Evolutionary conservation across 2,113 vertebrate species (phyloP), one percentile per base, ranked within the genome.

Genomic region (Pithys albifrons): DNA sequence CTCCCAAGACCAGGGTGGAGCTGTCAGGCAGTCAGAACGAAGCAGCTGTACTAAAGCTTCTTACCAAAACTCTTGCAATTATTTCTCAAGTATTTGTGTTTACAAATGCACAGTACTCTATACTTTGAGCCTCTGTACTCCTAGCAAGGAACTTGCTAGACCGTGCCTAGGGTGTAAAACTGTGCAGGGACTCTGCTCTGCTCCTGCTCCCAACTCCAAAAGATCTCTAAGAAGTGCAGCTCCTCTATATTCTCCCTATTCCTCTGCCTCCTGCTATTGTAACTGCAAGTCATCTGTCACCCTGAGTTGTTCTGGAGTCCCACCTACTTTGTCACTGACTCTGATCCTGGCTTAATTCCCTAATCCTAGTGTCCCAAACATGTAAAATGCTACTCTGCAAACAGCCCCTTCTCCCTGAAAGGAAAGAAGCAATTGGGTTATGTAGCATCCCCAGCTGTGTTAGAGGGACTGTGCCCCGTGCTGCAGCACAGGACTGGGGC

Each of bases 351-450:
- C 54, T 27, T 49, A 7, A 9, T 49, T 25, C 39, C 18, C 24
- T 70, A 17, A 41, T 10, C 31, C 37, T 0, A 0, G 5, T 52
- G 17, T 78, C 61, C 25, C 27, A 51, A 27, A 22, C 0, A 0
- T 22, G 19, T 55, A 25, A 82, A 55, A 66, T 22, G 9, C 0
- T 3, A 19, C 25, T 7, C 22, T 61, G 35, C 54, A 48, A 27
- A 83, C 41, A 74, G 14, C 33, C 54, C 15, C 10, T 95, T 62
- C 73, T 57, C 11, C 14, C 52, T 31, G 25, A 55, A 64, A 75
- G 61, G 35, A 22, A 84, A 71, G 45, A 51, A 72, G 28, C 15
- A 31, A 7, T 46, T 2, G 2, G 19, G 20, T 41, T 75, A 12
- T n/a, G 16, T 31, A 48, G 51, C 73, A 64, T 88, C 24, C 27